Evolutionary conservation across 2,888 invertebrate genomes (phyloP).

Genomic region (Norana najaformis): DNA sequence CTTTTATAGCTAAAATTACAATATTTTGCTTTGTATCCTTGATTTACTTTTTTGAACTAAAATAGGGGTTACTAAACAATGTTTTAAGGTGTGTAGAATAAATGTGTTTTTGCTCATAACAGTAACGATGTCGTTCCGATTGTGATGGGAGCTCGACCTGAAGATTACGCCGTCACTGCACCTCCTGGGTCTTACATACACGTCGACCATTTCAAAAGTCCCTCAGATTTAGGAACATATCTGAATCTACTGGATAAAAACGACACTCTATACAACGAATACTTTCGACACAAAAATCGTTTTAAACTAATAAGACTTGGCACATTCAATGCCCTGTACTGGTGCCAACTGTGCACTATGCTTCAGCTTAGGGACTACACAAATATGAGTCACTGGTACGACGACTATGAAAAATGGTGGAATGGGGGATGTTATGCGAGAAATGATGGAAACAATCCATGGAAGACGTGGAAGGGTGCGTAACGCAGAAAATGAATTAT

Average conservation of each 20-base stretch:
- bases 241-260: slow-evolving; percentile 81
- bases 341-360: slow-evolving; percentile 82
- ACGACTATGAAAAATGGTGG: slow-evolving; percentile 41
- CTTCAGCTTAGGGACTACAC: slow-evolving; percentile 40
- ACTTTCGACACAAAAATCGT: neutral
- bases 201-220: slow-evolving; percentile 89
- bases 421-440: slow-evolving; percentile 65
- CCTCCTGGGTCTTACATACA: slow-evolving; percentile 90
- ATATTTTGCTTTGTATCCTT: too few relatives aligned
- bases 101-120: neutral
- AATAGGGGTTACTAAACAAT: too few relatives aligned
- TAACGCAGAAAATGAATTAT: too few relatives aligned
- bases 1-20: too few relatives aligned
- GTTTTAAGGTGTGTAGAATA: too few relatives aligned
- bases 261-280: slow-evolving; percentile 84
- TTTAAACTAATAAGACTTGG: neutral
- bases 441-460: neutral
- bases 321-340: slow-evolving; percentile 63
- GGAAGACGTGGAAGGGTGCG: too few relatives aligned
- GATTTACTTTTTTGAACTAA: too few relatives aligned
- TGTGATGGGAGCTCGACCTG: slow-evolving; percentile 42
- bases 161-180: slow-evolving; percentile 68
- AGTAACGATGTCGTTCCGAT: slow-evolving; percentile 44
- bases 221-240: slow-evolving; percentile 84
- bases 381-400: slow-evolving; percentile 29